Percentiles rank a stretch among this genome's conserved stretches.
These are phyloP conservation scores for Diaprepes abbreviatus DNA, from an alignment of 2,888 invertebrate species.

Conservation along the genomic window DNA sequence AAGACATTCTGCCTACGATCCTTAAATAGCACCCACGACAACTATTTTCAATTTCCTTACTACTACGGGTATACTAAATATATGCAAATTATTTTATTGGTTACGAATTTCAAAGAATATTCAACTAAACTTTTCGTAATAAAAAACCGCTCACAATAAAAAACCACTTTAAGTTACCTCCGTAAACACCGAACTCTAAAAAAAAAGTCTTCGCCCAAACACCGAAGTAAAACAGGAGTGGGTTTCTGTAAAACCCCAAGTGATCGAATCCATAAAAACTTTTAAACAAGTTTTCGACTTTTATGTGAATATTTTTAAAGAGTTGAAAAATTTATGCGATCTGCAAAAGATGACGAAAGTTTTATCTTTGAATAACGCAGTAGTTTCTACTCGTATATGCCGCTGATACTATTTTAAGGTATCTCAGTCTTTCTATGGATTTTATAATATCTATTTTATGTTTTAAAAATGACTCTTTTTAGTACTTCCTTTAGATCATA, in stretches of 20 bases:
- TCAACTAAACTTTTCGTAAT: not conserved
- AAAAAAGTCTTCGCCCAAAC: conserved; percentile 16
- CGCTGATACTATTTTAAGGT: too few relatives aligned
- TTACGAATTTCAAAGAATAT: not conserved
- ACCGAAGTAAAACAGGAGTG: conserved; percentile 14
- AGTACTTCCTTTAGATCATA: too few relatives aligned
- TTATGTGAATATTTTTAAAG: conserved; percentile 38
- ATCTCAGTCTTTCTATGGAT: too few relatives aligned
- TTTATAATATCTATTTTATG: too few relatives aligned
- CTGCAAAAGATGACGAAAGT: conserved; percentile 23
- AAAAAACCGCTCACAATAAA: conserved; percentile 7
- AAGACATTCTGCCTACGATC: too few relatives aligned
- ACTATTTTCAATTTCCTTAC: too few relatives aligned
- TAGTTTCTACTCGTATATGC: not conserved
- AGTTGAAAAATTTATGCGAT: conserved; percentile 32
- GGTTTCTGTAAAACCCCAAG: conserved; percentile 12
- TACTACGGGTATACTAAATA: too few relatives aligned
- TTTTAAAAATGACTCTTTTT: too few relatives aligned
- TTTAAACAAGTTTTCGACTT: conserved; percentile 40
- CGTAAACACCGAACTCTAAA: not conserved
- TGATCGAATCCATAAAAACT: conserved; percentile 37
- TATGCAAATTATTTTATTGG: too few relatives aligned
- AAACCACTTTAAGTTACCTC: conserved; percentile 23
- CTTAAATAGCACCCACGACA: too few relatives aligned
- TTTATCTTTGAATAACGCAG: conserved; percentile 29